Conservation (phyloP, 2,797 vertebrate genomes). For the Australoheros facetus region DNA sequence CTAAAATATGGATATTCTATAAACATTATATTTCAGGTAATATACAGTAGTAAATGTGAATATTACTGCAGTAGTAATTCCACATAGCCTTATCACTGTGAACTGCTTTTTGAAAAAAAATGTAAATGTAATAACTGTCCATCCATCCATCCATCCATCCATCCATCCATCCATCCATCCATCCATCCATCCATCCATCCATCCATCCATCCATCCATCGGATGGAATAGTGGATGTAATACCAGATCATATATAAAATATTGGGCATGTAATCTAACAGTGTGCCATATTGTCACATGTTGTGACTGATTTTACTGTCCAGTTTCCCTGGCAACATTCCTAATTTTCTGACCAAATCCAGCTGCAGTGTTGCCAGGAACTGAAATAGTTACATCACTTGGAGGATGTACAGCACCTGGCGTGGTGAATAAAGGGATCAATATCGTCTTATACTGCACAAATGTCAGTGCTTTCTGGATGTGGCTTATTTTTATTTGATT, state of each 20-base stretch:
- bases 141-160: background rate
- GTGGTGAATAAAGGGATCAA: background rate
- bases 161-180: no score
- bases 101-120: background rate
- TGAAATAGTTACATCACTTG: background rate
- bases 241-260: background rate
- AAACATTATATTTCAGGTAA: background rate
- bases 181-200: background rate
- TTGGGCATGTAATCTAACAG: background rate
- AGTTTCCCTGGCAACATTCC: constrained; percentile 5
- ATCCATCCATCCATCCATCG: background rate
- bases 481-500: constrained; percentile 5
- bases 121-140: background rate
- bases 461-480: background rate
- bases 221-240: background rate
- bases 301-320: background rate
- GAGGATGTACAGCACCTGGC: background rate
- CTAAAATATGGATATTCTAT: background rate
- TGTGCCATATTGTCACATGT: background rate
- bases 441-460: background rate
- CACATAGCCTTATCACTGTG: background rate
- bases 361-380: background rate
- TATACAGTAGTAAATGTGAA: background rate
- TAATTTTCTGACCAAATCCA: background rate
- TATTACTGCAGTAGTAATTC: background rate